Percentiles rank a stretch among this genome's conserved stretches.
Evolutionary conservation across 2,888 invertebrate genomes (phyloP).

Genomic region (Dexiosoma caninum): DNA sequence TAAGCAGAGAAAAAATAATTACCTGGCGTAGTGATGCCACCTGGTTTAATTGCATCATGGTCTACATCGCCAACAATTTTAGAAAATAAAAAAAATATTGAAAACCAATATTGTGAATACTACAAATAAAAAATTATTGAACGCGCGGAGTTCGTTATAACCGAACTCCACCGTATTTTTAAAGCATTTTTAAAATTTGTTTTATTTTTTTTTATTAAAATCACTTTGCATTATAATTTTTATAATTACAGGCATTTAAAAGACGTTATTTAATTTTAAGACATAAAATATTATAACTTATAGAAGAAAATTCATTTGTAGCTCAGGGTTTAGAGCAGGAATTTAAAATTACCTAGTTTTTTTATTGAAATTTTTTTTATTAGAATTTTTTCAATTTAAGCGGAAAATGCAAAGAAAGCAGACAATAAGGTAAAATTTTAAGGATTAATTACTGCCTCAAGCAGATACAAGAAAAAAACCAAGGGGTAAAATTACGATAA

Average conservation of each 20-base stretch:
- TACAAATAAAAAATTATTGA: too few species aligned
- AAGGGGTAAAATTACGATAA: too few species aligned
- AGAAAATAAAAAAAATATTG: too few species aligned
- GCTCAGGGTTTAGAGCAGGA: not conserved
- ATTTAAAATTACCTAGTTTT: too few species aligned
- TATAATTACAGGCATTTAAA: not conserved
- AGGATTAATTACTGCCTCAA: not conserved
- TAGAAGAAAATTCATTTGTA: not conserved
- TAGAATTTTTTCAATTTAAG: not conserved
- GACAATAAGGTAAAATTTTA: not conserved
- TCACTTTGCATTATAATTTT: not conserved
- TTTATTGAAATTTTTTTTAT: too few species aligned
- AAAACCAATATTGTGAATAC: too few species aligned
- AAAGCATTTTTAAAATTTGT: not conserved
- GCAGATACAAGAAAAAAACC: not conserved
- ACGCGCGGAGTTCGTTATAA: too few species aligned
- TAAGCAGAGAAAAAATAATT: too few species aligned
- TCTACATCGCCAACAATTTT: too few species aligned
- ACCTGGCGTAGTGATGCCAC: not conserved
- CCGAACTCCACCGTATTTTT: too few species aligned
- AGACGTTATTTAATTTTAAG: not conserved
- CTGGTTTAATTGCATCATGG: not conserved
- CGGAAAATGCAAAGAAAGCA: not conserved
- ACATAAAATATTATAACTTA: not conserved
- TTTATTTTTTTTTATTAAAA: not conserved